phyloP scores from a whole-genome alignment of 2,113 vertebrate genomes.

The Dicentrarchus labrax region DNA sequence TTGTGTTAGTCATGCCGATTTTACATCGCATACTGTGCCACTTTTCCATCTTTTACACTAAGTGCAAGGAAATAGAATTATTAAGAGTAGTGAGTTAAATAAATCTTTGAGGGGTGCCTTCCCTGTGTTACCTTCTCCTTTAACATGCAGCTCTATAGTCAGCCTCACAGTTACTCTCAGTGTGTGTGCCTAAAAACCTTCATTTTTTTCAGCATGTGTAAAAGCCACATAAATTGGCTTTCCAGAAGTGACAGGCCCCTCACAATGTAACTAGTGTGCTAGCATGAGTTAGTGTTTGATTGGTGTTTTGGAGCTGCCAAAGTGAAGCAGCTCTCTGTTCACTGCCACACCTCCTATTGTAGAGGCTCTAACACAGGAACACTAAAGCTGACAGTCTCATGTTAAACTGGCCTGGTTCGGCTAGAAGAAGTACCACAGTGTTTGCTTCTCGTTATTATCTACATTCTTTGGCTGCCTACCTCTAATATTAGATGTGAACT shows the following conservation, averaged over 20 bases:
- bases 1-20: constrained; percentile 41
- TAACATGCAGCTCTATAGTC: constrained; percentile 40
- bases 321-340: constrained; percentile 54
- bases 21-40: background rate
- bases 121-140: constrained; percentile 19
- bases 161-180: constrained; percentile 34
- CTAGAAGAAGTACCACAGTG: background rate
- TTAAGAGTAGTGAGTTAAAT: constrained; percentile 40
- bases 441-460: constrained; percentile 26
- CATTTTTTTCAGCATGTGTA: constrained; percentile 50
- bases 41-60: background rate
- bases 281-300: constrained; percentile 58
- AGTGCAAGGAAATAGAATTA: constrained; percentile 37
- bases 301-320: constrained; percentile 47
- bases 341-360: constrained; percentile 59
- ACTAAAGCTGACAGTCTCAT: constrained; percentile 71
- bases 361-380: constrained; percentile 74
- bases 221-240: constrained; percentile 60
- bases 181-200: constrained; percentile 32
- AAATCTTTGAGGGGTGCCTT: constrained; percentile 25
- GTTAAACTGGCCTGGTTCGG: constrained; percentile 42
- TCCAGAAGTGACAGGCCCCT: constrained; percentile 54
- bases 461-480: constrained; percentile 11
- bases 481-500: constrained; percentile 30
- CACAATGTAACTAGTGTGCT: constrained; percentile 53